Evolutionary conservation across 2,113 vertebrate species (phyloP).

Genomic region (Motacilla tschutschensis): DNA sequence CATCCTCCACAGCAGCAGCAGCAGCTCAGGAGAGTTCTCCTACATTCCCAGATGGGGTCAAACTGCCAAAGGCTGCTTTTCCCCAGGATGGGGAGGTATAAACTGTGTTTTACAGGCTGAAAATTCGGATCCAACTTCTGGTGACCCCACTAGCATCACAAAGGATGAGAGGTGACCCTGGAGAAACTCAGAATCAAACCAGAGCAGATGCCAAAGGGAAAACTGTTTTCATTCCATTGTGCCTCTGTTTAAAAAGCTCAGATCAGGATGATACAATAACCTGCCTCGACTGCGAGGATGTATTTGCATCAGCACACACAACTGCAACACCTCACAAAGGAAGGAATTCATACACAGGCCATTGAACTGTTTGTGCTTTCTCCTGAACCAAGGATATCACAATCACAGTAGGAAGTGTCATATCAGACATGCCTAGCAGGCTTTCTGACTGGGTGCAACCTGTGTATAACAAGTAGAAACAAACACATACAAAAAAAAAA

Average conservation of each 20-base stretch:
- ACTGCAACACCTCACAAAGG: not conserved
- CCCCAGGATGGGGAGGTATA: rapidly evolving
- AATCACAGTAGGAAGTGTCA: not conserved
- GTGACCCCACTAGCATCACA: not conserved
- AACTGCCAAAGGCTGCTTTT: not conserved
- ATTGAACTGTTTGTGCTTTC: not conserved
- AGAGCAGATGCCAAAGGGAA: not conserved
- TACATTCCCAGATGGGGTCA: not conserved
- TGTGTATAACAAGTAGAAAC: not conserved
- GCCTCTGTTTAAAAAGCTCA: not conserved
- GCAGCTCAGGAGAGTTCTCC: not conserved
- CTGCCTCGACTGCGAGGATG: not conserved
- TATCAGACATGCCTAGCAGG: not conserved
- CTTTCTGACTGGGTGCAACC: not conserved
- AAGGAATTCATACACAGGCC: not conserved
- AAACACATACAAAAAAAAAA: not conserved
- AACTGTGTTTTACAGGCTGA: not conserved
- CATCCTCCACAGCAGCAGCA: not conserved
- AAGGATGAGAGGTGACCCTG: not conserved
- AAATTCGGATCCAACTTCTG: not conserved
- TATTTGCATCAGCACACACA: not conserved
- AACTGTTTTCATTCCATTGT: not conserved
- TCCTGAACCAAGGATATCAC: not conserved
- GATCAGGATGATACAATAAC: not conserved
- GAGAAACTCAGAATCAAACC: not conserved